These are phyloP conservation scores for Ophraella communa DNA, from an alignment of 2,888 invertebrate species.

Conservation along the genomic window DNA sequence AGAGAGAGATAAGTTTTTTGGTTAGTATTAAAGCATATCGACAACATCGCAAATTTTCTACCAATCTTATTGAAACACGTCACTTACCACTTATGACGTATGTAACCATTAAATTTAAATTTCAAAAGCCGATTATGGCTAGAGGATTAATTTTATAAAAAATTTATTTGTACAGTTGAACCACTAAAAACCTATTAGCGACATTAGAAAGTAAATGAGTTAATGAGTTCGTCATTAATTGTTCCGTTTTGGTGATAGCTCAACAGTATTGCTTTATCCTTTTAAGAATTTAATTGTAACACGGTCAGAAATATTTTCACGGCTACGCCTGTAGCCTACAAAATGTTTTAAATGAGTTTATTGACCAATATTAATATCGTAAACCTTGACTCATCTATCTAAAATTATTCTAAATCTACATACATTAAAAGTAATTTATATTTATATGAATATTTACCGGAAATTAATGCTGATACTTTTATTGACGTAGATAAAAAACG, in stretches of 20 bases:
- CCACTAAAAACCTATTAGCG: background rate
- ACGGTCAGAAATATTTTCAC: background rate
- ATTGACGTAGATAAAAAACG: too few species aligned
- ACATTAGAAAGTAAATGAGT: background rate
- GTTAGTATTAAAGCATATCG: too few species aligned
- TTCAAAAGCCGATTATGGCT: too few species aligned
- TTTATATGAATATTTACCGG: background rate
- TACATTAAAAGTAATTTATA: background rate
- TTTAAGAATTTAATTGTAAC: background rate
- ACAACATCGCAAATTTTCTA: too few species aligned
- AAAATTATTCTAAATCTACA: background rate
- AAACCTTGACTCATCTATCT: background rate
- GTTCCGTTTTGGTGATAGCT: background rate
- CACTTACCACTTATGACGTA: too few species aligned
- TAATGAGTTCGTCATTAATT: background rate
- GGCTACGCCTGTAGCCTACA: background rate
- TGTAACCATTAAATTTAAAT: too few species aligned
- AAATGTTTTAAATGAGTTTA: constrained; percentile 9
- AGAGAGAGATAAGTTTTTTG: too few species aligned
- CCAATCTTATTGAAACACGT: too few species aligned
- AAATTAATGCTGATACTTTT: too few species aligned
- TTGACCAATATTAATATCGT: constrained; percentile 11
- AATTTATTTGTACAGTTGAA: too few species aligned
- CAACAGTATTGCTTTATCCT: background rate
- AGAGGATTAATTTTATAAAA: too few species aligned